These are phyloP conservation scores for Ceratina australensis DNA, from an alignment of 1,140 invertebrate genomes.

Conservation along the genomic window DNA sequence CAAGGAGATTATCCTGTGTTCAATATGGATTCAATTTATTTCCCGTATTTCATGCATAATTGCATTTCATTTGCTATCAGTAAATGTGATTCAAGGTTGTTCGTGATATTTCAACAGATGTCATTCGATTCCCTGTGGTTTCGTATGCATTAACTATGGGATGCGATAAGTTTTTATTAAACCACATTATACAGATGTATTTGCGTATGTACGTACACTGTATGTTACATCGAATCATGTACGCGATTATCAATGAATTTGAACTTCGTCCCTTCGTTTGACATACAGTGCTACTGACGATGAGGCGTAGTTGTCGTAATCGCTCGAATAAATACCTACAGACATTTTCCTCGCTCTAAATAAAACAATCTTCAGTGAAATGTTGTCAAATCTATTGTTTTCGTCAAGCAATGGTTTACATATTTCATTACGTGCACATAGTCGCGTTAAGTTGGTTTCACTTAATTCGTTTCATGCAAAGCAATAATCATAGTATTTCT, in stretches of 20 bases:
- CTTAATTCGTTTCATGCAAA: not conserved
- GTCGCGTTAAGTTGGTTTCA: not conserved
- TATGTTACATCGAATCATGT: not conserved
- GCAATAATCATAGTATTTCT: not conserved
- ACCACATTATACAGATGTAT: too few species aligned
- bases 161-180: slow-evolving; percentile 1
- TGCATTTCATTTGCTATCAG: slow-evolving; percentile 12
- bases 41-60: not conserved
- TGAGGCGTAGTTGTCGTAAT: slow-evolving; percentile 14
- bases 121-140: not conserved
- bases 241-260: slow-evolving; percentile 47
- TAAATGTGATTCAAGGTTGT: slow-evolving; percentile 26
- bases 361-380: not conserved
- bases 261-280: slow-evolving; percentile 54
- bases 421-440: slow-evolving; percentile 18
- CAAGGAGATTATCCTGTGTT: slow-evolving; percentile 41
- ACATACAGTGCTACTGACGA: slow-evolving; percentile 46
- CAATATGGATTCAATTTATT: slow-evolving; percentile 22
- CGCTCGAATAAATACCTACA: not conserved
- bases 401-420: slow-evolving; percentile 8
- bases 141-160: slow-evolving; percentile 3
- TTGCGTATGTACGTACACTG: too few species aligned
- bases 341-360: not conserved
- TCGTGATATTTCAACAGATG: slow-evolving; percentile 1
- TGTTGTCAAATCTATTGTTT: not conserved